Conservation (phyloP, 2,113 vertebrate genomes). For the Madoqua kirkii region DNA sequence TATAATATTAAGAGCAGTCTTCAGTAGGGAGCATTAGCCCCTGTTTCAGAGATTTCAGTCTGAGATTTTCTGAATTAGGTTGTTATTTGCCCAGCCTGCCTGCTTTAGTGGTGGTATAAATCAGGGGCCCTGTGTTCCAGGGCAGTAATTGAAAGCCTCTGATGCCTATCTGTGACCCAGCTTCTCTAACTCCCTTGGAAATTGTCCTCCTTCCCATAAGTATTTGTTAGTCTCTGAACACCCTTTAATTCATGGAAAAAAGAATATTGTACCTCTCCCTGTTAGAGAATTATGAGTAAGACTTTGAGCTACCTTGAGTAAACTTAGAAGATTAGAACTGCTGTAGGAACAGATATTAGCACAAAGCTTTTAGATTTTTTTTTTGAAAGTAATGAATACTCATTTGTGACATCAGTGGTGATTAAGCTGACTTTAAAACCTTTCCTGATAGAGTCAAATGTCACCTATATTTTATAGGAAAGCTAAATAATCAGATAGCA, state of each 20-base stretch:
- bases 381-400: not conserved
- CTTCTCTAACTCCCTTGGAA: not conserved
- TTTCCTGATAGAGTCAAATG: not conserved
- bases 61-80: not conserved
- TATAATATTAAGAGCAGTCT: not conserved
- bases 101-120: not conserved
- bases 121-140: not conserved
- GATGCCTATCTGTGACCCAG: not conserved
- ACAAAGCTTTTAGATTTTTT: not conserved
- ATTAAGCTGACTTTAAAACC: not conserved
- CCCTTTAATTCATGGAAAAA: not conserved
- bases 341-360: not conserved
- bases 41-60: not conserved
- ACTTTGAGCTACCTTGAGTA: not conserved
- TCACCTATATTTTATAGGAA: not conserved
- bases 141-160: not conserved
- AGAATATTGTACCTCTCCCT: not conserved
- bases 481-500: not conserved
- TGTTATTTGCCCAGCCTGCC: not conserved
- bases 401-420: not conserved
- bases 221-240: not conserved
- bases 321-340: not conserved
- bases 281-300: constrained; percentile 8
- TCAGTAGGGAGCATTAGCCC: not conserved
- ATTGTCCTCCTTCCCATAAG: not conserved